Evolutionary conservation across 1,140 invertebrate species (phyloP), one percentile per base, ranked within the genome.

Genomic region (Heliothis virescens): DNA sequence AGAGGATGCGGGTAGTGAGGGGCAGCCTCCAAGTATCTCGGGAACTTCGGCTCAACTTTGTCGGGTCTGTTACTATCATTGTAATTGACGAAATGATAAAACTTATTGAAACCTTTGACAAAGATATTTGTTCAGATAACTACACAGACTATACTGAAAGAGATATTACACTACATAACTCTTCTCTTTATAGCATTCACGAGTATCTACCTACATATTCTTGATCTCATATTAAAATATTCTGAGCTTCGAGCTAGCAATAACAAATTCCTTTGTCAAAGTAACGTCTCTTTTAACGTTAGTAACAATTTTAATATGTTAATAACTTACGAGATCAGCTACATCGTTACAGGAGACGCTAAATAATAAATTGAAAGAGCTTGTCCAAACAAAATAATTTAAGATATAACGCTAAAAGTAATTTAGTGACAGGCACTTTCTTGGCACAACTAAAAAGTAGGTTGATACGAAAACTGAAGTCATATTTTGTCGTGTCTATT

Each of bases 1-100:
- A 91, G 90, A 82, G 86, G 86, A 91, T 89, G 87, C 87, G 89
- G 86, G 87, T 87, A 82, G 84, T 80, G 83, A 84, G 83, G 82
- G 88, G 85, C 91, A 90, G 87, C 90, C 92, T 94, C 92, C 92
- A 94, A 94, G 92, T 94, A 94, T 92, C 88, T 90, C 82, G 79
- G 76, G 85, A 87, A 87, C 83, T 82, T 85, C 83, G 83, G 84
- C 80, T 85, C 86, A 86, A 87, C 85, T 89, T 86, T 85, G 81
- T 79, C 82, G 86, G 87, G 87, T 89, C 85, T 89, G 88, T 86
- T 83, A 83, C 79, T 71, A 57, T 85, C 84, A 80, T 62, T 83
- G n/a, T 82, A 82, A 83, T 81, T 82, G 75, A 80, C 79, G 26
- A 79, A 71, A 79, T 72, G 63, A 80, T 81, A 75, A 67, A 82